These are phyloP conservation scores for Acrobeloides nanus DNA, from an alignment of 2,888 invertebrate genomes.

Conservation along the genomic window DNA sequence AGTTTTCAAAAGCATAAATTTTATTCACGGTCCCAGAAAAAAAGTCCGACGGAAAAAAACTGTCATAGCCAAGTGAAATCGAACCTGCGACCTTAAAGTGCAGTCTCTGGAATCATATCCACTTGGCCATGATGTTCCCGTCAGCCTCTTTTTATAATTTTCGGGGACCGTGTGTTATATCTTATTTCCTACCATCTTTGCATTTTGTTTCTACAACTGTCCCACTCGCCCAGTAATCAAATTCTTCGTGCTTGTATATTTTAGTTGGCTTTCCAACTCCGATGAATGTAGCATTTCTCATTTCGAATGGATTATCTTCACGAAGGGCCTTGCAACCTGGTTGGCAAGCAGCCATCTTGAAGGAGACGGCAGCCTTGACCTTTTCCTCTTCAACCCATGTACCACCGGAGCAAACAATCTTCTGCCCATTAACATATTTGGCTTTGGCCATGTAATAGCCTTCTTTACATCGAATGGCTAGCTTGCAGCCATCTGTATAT, in stretches of 20 bases:
- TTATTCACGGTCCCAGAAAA: too few species aligned
- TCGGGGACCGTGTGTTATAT: too few species aligned
- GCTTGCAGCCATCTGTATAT: conserved; percentile 8
- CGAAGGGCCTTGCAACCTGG: conserved; percentile 8
- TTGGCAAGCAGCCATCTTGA: not conserved
- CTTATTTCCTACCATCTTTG: not conserved
- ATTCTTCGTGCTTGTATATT: conserved; percentile 1
- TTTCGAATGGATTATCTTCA: conserved; percentile 1
- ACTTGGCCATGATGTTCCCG: too few species aligned
- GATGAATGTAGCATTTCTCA: conserved; percentile 7
- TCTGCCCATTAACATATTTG: conserved; percentile 2
- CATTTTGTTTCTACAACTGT: conserved; percentile 8
- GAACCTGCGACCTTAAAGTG: too few species aligned
- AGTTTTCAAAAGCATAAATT: too few species aligned
- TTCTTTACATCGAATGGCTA: conserved; percentile 5
- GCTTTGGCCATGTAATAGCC: conserved; percentile 4
- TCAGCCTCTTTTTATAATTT: too few species aligned
- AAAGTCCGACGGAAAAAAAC: too few species aligned
- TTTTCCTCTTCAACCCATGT: conserved; percentile 4
- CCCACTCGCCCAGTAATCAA: conserved; percentile 4
- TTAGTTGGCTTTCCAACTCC: conserved; percentile 4
- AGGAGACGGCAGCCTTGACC: not conserved
- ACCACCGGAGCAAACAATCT: conserved; percentile 1
- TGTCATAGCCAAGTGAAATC: too few species aligned
- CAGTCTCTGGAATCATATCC: too few species aligned